Percentiles rank a stretch among this genome's conserved stretches.
Conservation (phyloP, 2,797 vertebrate species). For the Smutsia gigantea region DNA sequence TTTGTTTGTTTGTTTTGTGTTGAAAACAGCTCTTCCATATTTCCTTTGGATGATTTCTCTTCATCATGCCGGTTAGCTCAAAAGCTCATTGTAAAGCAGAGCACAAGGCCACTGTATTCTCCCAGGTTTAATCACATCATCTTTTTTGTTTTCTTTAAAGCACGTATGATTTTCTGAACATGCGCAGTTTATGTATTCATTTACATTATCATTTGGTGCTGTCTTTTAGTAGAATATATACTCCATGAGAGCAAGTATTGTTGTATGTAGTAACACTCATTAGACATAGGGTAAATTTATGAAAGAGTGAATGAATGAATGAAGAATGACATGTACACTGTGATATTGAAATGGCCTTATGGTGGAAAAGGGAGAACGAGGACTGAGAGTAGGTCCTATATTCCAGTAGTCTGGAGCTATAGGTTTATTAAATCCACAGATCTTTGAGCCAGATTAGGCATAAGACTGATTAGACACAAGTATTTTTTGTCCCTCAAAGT, state of each 20-base stretch:
- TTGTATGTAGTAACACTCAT: not conserved
- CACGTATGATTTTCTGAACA: not conserved
- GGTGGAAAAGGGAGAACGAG: no score
- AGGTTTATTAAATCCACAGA: not conserved
- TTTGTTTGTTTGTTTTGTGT: not conserved
- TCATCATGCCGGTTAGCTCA: not conserved
- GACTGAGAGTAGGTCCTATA: not conserved
- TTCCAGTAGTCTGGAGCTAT: no score
- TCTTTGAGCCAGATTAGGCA: not conserved
- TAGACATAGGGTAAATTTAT: not conserved
- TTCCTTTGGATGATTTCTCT: not conserved
- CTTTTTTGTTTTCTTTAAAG: not conserved
- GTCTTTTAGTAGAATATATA: not conserved
- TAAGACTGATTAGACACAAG: not conserved
- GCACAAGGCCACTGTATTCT: rapidly evolving
- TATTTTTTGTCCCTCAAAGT: not conserved
- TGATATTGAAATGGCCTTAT: rapidly evolving
- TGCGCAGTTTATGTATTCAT: not conserved
- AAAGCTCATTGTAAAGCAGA: not conserved
- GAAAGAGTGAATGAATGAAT: not conserved
- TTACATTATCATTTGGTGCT: not conserved
- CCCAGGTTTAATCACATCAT: not conserved
- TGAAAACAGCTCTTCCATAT: not conserved
- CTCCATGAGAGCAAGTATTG: not conserved
- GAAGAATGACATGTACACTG: rapidly evolving